Evolutionary conservation across 2,888 invertebrate genomes (phyloP).

Genomic region (Stenodema calcarata): DNA sequence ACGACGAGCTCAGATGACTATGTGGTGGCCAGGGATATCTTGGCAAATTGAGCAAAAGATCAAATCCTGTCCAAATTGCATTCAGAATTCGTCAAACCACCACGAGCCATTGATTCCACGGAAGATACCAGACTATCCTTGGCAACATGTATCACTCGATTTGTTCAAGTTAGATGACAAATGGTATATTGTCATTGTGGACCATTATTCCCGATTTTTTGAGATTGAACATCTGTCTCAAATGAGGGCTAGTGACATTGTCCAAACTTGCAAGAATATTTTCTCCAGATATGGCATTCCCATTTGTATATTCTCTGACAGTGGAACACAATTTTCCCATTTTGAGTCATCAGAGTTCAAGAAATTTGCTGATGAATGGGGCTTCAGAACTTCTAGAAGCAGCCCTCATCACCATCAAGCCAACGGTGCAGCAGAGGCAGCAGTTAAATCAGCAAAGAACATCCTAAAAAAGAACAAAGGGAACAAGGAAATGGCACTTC

Average conservation of each 20-base stretch:
- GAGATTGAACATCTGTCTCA: slow-evolving; percentile 2
- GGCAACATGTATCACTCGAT: slow-evolving; percentile 37
- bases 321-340: slow-evolving; percentile 18
- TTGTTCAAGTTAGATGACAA: neutral
- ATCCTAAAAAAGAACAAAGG: slow-evolving; percentile 8
- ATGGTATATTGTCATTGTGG: neutral
- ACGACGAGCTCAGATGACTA: neutral
- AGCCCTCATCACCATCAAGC: slow-evolving; percentile 14
- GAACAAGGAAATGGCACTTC: neutral
- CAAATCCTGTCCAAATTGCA: slow-evolving; percentile 24
- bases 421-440: slow-evolving; percentile 13
- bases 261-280: slow-evolving; percentile 1
- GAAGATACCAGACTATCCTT: slow-evolving; percentile 18
- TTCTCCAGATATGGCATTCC: slow-evolving; percentile 17
- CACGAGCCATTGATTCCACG: slow-evolving; percentile 34
- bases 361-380: slow-evolving; percentile 21
- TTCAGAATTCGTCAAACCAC: slow-evolving; percentile 24
- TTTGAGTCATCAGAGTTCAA: neutral
- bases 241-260: slow-evolving; percentile 12
- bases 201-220: slow-evolving; percentile 38
- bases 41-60: slow-evolving; percentile 10
- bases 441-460: slow-evolving; percentile 6
- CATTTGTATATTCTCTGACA: slow-evolving; percentile 1
- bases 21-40: slow-evolving; percentile 47
- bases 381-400: neutral